Evolutionary conservation across 2,113 vertebrate species (phyloP).

Genomic region (Chunga burmeisteri): DNA sequence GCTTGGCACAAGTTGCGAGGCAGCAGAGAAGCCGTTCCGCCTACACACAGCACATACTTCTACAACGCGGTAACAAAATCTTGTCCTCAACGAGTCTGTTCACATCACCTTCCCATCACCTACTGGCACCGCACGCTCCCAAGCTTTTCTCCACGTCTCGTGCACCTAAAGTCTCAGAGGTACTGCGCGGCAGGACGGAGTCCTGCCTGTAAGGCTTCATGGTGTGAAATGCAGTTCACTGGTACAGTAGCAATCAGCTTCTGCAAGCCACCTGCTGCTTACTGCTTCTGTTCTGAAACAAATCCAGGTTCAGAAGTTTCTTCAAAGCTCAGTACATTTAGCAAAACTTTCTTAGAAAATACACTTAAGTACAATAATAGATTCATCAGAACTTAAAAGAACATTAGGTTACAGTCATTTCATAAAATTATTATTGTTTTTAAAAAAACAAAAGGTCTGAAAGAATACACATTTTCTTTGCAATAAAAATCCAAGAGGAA

Average conservation of each 20-base stretch:
- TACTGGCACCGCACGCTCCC: not conserved
- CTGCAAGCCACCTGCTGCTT: not conserved
- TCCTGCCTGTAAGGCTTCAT: conserved; percentile 79
- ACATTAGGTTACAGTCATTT: not conserved
- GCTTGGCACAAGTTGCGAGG: not conserved
- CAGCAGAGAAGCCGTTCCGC: accelerated
- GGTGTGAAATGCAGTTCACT: conserved; percentile 61
- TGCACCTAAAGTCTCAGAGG: conserved; percentile 39
- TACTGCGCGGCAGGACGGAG: conserved; percentile 61
- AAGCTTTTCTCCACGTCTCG: not conserved
- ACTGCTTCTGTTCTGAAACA: not conserved
- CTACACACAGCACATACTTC: not conserved
- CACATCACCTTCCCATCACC: not conserved
- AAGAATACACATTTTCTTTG: not conserved
- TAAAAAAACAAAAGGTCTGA: conserved; percentile 6
- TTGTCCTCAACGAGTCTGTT: not conserved
- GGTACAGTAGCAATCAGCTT: not conserved
- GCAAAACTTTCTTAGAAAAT: not conserved
- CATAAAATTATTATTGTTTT: not conserved
- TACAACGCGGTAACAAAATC: accelerated
- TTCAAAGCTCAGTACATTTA: conserved; percentile 28
- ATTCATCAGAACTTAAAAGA: not conserved
- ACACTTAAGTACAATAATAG: not conserved
- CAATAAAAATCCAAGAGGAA: not conserved
- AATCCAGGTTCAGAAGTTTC: not conserved